A percentile compares a stretch with the other conserved stretches of the same genome.
Evolutionary conservation across 2,888 invertebrate genomes (phyloP).

Genomic region (Pachycephus smyrnensis): DNA sequence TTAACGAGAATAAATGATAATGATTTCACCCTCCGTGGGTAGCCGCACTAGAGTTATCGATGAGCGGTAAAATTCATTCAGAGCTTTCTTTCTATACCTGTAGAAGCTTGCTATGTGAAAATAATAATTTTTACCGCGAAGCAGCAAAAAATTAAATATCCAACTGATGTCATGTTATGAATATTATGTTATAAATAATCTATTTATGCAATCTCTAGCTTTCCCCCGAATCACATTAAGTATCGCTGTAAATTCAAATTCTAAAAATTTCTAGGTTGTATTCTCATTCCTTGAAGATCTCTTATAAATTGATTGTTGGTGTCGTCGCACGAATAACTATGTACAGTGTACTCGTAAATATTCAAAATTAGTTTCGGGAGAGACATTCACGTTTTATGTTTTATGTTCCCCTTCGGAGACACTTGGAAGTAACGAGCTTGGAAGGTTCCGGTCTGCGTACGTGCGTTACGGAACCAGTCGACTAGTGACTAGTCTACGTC

Average conservation of each 20-base stretch:
- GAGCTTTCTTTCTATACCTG: neutral
- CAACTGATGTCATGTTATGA: too few relatives aligned
- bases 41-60: neutral
- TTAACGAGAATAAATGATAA: slow-evolving; percentile 1
- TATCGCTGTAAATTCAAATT: neutral
- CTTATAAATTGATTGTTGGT: neutral
- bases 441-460: neutral
- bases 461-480: neutral
- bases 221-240: neutral
- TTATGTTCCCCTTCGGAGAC: neutral
- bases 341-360: neutral
- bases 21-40: neutral
- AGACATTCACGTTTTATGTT: neutral
- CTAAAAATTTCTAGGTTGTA: neutral
- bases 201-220: neutral
- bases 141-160: neutral
- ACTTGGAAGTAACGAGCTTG: neutral
- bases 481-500: neutral
- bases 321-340: neutral
- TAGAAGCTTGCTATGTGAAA: neutral
- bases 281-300: neutral
- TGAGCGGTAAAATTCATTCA: neutral
- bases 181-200: neutral
- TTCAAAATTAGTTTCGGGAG: neutral
- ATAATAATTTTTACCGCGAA: neutral